Percentiles rank a stretch among this genome's conserved stretches.
phyloP scores from a whole-genome alignment of 2,888 invertebrate genomes.

The Hirtodrosophila cameraria region DNA sequence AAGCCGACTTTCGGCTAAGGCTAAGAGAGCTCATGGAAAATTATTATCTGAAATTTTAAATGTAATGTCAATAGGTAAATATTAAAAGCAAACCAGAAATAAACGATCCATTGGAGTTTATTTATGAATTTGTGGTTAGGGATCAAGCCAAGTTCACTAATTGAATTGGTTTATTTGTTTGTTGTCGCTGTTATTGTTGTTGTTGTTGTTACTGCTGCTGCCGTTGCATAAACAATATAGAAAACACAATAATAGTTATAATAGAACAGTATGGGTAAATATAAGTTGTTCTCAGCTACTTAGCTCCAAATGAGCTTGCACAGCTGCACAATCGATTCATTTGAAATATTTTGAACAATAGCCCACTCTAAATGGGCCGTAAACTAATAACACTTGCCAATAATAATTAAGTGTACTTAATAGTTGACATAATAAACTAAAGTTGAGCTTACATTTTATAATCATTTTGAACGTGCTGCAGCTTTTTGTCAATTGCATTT shows the following conservation, averaged over 20 bases:
- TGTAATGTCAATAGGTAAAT: slow-evolving; percentile 58
- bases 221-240: slow-evolving; percentile 26
- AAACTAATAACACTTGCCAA: slow-evolving; percentile 23
- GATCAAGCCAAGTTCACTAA: slow-evolving; percentile 54
- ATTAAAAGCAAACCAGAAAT: slow-evolving; percentile 47
- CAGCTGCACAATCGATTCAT: slow-evolving; percentile 54
- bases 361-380: slow-evolving; percentile 8
- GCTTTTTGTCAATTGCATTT: slow-evolving; percentile 16
- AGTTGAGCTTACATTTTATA: neutral
- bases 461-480: slow-evolving; percentile 4
- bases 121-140: slow-evolving; percentile 48
- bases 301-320: slow-evolving; percentile 66
- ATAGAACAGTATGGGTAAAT: slow-evolving; percentile 32
- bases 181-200: too few relatives aligned
- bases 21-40: slow-evolving; percentile 25
- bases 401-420: slow-evolving; percentile 15
- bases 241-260: slow-evolving; percentile 22
- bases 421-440: neutral
- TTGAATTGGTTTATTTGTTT: slow-evolving; percentile 43
- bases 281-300: slow-evolving; percentile 29
- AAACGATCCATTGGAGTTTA: slow-evolving; percentile 28
- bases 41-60: slow-evolving; percentile 46
- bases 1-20: slow-evolving; percentile 39
- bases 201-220: too few relatives aligned
- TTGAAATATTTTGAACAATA: slow-evolving; percentile 21